Conservation (phyloP, 2,888 invertebrate species). For the Lycia hirtaria region DNA sequence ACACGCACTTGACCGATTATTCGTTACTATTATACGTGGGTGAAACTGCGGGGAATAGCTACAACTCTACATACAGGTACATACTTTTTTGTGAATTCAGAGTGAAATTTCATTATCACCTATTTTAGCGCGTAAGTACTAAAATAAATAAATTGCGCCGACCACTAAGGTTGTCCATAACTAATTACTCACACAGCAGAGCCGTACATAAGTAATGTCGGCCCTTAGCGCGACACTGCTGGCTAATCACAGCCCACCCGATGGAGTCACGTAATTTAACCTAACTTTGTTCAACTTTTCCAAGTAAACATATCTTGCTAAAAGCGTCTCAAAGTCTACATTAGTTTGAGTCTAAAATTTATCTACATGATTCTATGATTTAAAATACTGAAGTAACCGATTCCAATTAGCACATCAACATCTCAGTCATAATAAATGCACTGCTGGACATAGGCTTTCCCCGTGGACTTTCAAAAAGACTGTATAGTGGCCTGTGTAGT, state of each 20-base stretch:
- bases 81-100: background rate
- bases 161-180: slow-evolving; percentile 14
- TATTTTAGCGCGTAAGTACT: background rate
- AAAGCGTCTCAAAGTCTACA: slow-evolving; percentile 38
- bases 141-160: background rate
- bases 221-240: slow-evolving; percentile 31
- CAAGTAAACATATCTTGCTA: slow-evolving; percentile 40
- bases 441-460: too few species aligned
- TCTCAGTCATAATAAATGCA: too few species aligned
- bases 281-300: slow-evolving; percentile 41
- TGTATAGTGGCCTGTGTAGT: too few species aligned
- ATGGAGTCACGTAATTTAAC: slow-evolving; percentile 43
- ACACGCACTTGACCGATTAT: too few species aligned
- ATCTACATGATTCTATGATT: background rate
- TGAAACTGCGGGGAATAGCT: too few species aligned
- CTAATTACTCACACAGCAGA: slow-evolving; percentile 25
- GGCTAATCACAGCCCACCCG: slow-evolving; percentile 41
- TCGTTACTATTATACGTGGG: too few species aligned
- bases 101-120: too few species aligned
- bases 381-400: too few species aligned
- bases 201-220: slow-evolving; percentile 25
- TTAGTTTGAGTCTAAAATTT: slow-evolving; percentile 2
- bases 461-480: too few species aligned
- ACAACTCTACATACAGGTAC: background rate
- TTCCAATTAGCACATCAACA: too few species aligned